phyloP scores from a whole-genome alignment of 2,888 invertebrate genomes.

The Melanostoma scalare region DNA sequence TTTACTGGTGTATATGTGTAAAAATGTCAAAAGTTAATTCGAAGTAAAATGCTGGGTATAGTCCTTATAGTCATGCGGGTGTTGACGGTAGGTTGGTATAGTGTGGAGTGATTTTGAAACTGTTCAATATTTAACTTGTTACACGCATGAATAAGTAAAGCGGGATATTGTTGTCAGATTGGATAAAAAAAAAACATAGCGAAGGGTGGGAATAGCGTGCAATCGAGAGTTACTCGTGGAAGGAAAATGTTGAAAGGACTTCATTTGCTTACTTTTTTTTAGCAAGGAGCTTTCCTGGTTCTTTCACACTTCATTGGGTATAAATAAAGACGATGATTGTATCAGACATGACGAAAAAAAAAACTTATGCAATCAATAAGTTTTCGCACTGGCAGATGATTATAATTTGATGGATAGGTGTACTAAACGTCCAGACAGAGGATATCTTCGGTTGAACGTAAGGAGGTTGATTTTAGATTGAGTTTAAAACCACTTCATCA shows the following conservation, averaged over 20 bases:
- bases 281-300: constrained; percentile 9
- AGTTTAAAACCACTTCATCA: too few relatives aligned
- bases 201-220: constrained; percentile 4
- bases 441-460: not conserved
- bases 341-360: constrained; percentile 5
- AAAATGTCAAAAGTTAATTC: constrained; percentile 67
- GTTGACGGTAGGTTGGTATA: constrained; percentile 14
- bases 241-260: constrained; percentile 16
- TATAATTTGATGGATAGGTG: constrained; percentile 2
- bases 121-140: constrained; percentile 68
- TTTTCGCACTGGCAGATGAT: not conserved
- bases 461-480: too few relatives aligned
- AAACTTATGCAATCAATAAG: constrained; percentile 24
- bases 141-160: constrained; percentile 59
- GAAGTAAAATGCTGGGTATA: not conserved
- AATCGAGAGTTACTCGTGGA: not conserved
- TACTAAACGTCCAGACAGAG: not conserved
- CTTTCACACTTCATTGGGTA: constrained; percentile 39
- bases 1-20: constrained; percentile 49
- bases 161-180: constrained; percentile 47
- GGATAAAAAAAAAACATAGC: constrained; percentile 2
- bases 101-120: constrained; percentile 29
- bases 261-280: constrained; percentile 26
- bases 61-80: too few relatives aligned
- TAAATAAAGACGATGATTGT: constrained; percentile 20